Evolutionary conservation across 2,888 invertebrate species (phyloP).

Genomic region (Xylota sylvarum): DNA sequence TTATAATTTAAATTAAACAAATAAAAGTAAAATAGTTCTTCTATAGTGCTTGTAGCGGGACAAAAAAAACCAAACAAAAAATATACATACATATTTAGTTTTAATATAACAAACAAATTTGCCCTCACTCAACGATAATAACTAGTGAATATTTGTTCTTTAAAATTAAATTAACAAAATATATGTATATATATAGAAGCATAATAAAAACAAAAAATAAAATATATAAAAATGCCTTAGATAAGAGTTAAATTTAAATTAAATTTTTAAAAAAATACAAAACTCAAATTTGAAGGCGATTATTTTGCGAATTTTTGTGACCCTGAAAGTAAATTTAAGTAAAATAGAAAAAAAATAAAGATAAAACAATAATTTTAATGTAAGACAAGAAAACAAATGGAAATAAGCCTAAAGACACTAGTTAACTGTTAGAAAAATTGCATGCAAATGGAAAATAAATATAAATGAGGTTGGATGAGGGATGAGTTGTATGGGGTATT

Average conservation of each 20-base stretch:
- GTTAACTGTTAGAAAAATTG: slow-evolving; percentile 3
- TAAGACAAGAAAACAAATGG: slow-evolving; percentile 58
- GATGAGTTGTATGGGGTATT: slow-evolving; percentile 52
- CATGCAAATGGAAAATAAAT: slow-evolving; percentile 22
- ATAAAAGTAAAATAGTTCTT: slow-evolving; percentile 12
- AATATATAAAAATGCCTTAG: slow-evolving; percentile 16
- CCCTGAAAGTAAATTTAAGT: slow-evolving; percentile 67
- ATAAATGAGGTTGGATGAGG: slow-evolving; percentile 26
- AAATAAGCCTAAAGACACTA: slow-evolving; percentile 38
- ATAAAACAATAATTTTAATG: slow-evolving; percentile 66
- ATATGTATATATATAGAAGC: slow-evolving; percentile 55
- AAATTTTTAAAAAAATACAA: slow-evolving; percentile 32
- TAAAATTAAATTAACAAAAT: slow-evolving; percentile 54
- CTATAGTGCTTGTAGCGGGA: slow-evolving; percentile 37
- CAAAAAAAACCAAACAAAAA: slow-evolving; percentile 53
- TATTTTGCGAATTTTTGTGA: slow-evolving; percentile 47
- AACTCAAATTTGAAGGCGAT: slow-evolving; percentile 42
- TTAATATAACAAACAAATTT: slow-evolving; percentile 28
- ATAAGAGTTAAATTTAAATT: slow-evolving; percentile 12
- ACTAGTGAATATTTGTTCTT: slow-evolving; percentile 46
- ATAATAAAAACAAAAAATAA: neutral
- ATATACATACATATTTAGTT: slow-evolving; percentile 46
- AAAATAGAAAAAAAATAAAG: slow-evolving; percentile 71
- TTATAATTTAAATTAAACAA: slow-evolving; percentile 5
- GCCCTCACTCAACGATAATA: slow-evolving; percentile 42